Base-by-base conservation (phyloP, 1,140 invertebrate species). In the Heliconius hewitsoni region DNA sequence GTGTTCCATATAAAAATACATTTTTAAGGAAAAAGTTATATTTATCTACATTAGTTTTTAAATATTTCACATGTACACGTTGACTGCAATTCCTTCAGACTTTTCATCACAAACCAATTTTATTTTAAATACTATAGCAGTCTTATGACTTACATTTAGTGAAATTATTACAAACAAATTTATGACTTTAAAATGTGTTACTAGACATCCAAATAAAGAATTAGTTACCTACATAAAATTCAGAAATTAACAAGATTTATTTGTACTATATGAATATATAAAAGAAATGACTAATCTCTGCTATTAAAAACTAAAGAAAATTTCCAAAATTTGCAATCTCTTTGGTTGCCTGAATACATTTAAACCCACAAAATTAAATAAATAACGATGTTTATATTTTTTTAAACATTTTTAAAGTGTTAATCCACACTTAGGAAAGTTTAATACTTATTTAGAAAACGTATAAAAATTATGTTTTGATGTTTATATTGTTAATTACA, bases 81-180 rank as follows among this genome's bases (percentile, higher is more conserved):
- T 66, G 60, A 66, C 60, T 66, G 60, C 60, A 66, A 66, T 66
- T 66, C n/a, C 60, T 66, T 66, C 60, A 66, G 60, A 66, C 60
- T 66, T 66, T 66, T 66, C 27, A 66, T 66, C 60, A 66, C 60
- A 66, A 66, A 66, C 60, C 60, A 66, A 66, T 66, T 60, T 30
- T 66, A 66, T 66, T 66, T 27, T 66, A 66, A 66, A 70, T 66
- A 76, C 42, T 50, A 76, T 76, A 60, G 50, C 75, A 77, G 75
- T 77, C 75, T 77, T 77, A 50, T 71, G 27, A 46, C 75, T 71
- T 66, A 66, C 23, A 66, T 71, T 77, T 77, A 18, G 71, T 77
- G 27, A 71, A 46, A 76, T 66, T 77, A 71, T 70, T 30, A 66
- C 60, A 66, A 27, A 66, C 27, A 66, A 66, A 27, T 30, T 66